Evolutionary conservation across 2,113 vertebrate genomes (phyloP).

Genomic region (Hassar affinis): DNA sequence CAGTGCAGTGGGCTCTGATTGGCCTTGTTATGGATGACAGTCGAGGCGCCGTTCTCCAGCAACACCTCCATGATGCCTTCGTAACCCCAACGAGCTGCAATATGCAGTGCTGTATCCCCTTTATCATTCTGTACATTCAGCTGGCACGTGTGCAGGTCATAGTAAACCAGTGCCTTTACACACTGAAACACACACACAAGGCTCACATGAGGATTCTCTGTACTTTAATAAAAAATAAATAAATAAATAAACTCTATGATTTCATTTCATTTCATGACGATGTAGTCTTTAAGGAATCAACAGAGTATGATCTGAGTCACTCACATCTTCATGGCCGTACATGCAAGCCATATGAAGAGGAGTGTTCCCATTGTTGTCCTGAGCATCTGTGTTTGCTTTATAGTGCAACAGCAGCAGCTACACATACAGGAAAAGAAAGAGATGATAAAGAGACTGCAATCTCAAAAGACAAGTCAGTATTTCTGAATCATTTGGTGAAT

Average conservation of each 20-base stretch:
- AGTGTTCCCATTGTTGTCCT: constrained; percentile 92
- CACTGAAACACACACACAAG: constrained; percentile 76
- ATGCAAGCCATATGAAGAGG: constrained; percentile 92
- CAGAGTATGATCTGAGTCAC: constrained; percentile 16
- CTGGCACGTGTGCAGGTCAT: constrained; percentile 81
- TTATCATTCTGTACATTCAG: constrained; percentile 91
- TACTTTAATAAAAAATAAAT: neutral
- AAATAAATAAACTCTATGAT: too few relatives aligned
- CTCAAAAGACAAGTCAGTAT: neutral
- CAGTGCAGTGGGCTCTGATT: constrained; percentile 85
- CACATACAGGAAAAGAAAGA: neutral
- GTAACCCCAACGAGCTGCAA: constrained; percentile 94
- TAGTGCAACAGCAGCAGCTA: constrained; percentile 93
- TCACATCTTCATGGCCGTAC: constrained; percentile 92
- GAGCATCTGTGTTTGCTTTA: constrained; percentile 82
- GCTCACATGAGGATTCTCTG: too few relatives aligned
- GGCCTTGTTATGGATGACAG: constrained; percentile 77
- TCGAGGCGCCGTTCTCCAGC: constrained; percentile 87
- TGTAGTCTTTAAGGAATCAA: neutral
- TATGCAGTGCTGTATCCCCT: constrained; percentile 89
- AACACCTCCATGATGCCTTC: constrained; percentile 90
- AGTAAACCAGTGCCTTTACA: constrained; percentile 96
- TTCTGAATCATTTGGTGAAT: neutral
- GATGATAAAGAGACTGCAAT: too few relatives aligned
- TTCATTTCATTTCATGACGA: too few relatives aligned